Conservation (phyloP, 2,888 invertebrate species). For the Ctena decussata region DNA sequence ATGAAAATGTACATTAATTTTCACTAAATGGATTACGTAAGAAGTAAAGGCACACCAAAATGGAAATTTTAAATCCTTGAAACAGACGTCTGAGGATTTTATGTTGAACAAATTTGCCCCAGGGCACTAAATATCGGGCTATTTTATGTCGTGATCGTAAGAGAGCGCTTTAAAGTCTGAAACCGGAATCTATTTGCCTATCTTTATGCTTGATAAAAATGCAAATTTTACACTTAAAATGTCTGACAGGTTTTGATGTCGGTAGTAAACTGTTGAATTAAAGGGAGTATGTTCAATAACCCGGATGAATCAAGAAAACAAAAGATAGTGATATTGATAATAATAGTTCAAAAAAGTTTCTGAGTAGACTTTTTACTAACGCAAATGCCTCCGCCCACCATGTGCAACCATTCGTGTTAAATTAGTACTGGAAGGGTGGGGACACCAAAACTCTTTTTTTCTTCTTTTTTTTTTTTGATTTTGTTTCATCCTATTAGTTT, state of each 20-base stretch:
- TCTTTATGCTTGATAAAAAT: slow-evolving; percentile 13
- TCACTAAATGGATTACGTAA: not conserved
- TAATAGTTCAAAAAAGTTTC: too few species aligned
- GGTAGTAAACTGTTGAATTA: not conserved
- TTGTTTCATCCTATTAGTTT: too few species aligned
- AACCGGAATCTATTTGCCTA: slow-evolving; percentile 1
- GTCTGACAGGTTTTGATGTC: not conserved
- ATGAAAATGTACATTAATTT: not conserved
- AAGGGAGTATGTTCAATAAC: not conserved
- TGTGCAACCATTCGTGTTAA: too few species aligned
- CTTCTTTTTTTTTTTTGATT: too few species aligned
- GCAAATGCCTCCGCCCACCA: too few species aligned
- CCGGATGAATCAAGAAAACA: too few species aligned
- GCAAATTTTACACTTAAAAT: slow-evolving; percentile 1
- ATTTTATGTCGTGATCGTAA: not conserved
- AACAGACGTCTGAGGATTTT: not conserved
- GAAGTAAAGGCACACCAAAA: not conserved
- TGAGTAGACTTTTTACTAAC: too few species aligned
- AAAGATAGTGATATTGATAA: too few species aligned
- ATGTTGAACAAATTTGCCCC: not conserved
- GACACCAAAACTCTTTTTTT: too few species aligned
- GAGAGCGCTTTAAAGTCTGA: not conserved
- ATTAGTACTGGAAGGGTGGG: too few species aligned
- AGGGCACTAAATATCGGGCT: not conserved
- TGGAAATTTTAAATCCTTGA: slow-evolving; percentile 1